Evolutionary conservation across 2,797 vertebrate species (phyloP), one percentile per base, ranked within the genome.

Genomic region (Tarsius wallacei): DNA sequence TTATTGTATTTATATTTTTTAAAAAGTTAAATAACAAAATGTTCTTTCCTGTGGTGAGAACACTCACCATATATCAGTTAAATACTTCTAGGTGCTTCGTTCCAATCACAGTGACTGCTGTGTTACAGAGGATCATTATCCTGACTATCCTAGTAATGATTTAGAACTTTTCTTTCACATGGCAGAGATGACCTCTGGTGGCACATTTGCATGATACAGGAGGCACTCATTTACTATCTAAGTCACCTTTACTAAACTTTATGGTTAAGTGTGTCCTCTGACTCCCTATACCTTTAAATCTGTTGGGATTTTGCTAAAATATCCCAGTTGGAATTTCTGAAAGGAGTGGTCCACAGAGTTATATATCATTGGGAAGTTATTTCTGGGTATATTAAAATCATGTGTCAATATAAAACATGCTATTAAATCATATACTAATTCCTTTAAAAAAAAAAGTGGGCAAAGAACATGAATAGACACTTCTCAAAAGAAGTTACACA

Each of bases 291-390:
- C 10, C 11, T 9, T 33, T 51, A 89, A 14, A 13, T 53, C 36
- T 90, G 33, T 33, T 87, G 51, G 83, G 83, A 86, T 95, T 26
- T 84, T 84, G n/a, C 42, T 74, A 87, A 95, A 97, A 86, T 53
- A 82, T 5, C 0, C 12, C 10, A 53, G 16, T 66, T 93, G 21
- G 12, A 83, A 83, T 77, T 88, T 92, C 19, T 76, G 9, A 5
- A 66, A 78, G 15, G 22, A 36, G 28, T 15, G 2, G 11, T 42
- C 24, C 28, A 81, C 10, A 10, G 21, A 31, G n/a, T 13, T 51
- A n/a, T 61, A 61, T 0, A 63, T 53, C 28, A 87, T 0, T 74
- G n/a, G 24, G 11, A 90, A 94, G n/a, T 63, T 71, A 93, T 49
- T 86, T 94, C 42, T 96, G 76, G 82, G 78, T 78, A 77, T 66